phyloP scores from a whole-genome alignment of 2,888 invertebrate genomes.

The Erpobdella octoculata region DNA sequence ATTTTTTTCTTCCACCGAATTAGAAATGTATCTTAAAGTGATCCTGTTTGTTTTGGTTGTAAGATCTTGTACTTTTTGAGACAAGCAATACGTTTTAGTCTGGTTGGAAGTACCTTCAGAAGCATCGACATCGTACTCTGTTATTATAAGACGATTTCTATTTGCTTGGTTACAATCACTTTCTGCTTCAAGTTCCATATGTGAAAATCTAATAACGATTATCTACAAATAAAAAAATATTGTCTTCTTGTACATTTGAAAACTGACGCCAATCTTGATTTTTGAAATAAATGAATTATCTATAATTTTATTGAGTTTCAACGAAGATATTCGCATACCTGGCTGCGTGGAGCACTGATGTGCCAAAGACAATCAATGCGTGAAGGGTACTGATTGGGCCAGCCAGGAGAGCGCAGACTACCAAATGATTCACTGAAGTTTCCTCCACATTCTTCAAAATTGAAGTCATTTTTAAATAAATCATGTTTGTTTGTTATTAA shows the following conservation, averaged over 20 bases:
- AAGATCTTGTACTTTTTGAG: too few species aligned
- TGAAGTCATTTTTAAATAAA: background rate
- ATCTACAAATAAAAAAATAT: too few species aligned
- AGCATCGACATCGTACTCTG: too few species aligned
- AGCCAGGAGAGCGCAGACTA: background rate
- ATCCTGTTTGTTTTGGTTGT: background rate
- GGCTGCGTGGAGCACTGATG: conserved; percentile 1
- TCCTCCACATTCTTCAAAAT: background rate
- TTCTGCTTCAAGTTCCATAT: background rate
- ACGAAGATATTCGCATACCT: background rate
- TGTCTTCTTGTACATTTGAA: too few species aligned
- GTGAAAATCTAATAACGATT: background rate
- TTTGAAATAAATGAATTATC: background rate
- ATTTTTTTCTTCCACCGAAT: background rate
- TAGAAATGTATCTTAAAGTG: background rate
- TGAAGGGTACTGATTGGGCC: background rate
- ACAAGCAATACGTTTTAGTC: too few species aligned
- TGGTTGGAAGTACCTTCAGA: too few species aligned
- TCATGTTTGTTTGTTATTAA: background rate
- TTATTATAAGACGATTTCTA: background rate
- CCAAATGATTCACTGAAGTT: background rate
- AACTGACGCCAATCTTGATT: too few species aligned
- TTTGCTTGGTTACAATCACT: background rate
- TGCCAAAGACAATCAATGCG: background rate
- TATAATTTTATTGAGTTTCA: background rate